Evolutionary conservation across 2,888 invertebrate species (phyloP).

Genomic region (Axea sp.): DNA sequence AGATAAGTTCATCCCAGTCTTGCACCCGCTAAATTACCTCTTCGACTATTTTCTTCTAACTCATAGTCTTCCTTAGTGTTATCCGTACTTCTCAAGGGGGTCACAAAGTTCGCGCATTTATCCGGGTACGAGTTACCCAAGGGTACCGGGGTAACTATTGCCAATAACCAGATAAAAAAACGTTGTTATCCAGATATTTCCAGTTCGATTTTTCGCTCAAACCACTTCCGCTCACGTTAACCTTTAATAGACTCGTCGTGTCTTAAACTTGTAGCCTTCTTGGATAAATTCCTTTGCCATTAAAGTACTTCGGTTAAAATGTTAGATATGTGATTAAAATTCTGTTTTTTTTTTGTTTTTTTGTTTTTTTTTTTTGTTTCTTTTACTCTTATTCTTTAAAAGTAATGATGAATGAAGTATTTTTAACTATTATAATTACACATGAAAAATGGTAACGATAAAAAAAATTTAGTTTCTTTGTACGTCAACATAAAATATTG

Average conservation of each 20-base stretch:
- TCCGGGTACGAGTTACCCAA: slow-evolving; percentile 57
- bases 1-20: slow-evolving; percentile 12
- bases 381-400: too few relatives aligned
- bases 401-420: too few relatives aligned
- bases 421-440: not conserved
- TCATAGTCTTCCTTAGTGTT: slow-evolving; percentile 14
- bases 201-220: slow-evolving; percentile 42
- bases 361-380: too few relatives aligned
- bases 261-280: slow-evolving; percentile 23
- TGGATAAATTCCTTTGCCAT: slow-evolving; percentile 19
- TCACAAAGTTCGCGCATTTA: slow-evolving; percentile 67
- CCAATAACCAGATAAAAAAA: slow-evolving; percentile 49
- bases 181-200: slow-evolving; percentile 56
- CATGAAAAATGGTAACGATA: too few relatives aligned
- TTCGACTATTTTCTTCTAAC: slow-evolving; percentile 3
- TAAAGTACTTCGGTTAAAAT: not conserved
- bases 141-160: slow-evolving; percentile 52
- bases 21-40: not conserved
- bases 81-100: slow-evolving; percentile 63
- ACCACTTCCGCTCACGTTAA: slow-evolving; percentile 25
- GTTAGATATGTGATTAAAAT: not conserved
- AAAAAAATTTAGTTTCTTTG: too few relatives aligned
- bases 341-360: too few relatives aligned
- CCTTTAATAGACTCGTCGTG: slow-evolving; percentile 47
- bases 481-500: too few relatives aligned